phyloP scores from a whole-genome alignment of 1,140 invertebrate genomes.

The Dryas iulia region DNA sequence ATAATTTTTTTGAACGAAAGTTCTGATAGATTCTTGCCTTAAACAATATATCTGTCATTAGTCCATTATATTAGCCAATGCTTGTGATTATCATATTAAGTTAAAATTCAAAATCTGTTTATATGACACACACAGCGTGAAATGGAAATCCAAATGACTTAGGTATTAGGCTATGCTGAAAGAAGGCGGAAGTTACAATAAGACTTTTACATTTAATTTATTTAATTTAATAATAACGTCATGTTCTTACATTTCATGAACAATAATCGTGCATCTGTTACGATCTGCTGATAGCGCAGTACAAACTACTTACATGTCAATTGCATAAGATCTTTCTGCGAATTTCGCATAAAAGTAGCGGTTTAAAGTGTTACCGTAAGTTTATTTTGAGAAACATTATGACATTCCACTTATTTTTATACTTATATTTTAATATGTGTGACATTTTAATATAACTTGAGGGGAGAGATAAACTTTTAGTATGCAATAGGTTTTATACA shows the following conservation, averaged over 20 bases:
- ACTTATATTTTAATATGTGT: neutral
- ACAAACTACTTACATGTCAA: slow-evolving; percentile 12
- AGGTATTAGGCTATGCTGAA: no score
- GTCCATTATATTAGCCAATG: no score
- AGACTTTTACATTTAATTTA: neutral
- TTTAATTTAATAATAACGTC: neutral
- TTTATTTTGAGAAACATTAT: slow-evolving; percentile 22
- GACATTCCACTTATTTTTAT: slow-evolving; percentile 23
- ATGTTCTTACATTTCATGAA: neutral
- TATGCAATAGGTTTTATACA: neutral
- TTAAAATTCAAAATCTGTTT: no score
- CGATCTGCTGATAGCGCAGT: slow-evolving; percentile 5
- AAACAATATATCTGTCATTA: no score
- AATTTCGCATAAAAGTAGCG: slow-evolving; percentile 31
- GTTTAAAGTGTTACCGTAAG: slow-evolving; percentile 28
- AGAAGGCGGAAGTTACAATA: no score
- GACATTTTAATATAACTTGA: neutral
- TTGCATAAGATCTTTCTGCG: slow-evolving; percentile 23
- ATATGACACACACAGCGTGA: no score
- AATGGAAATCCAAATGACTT: no score
- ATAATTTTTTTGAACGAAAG: no score
- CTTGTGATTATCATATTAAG: no score
- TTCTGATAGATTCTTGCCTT: no score
- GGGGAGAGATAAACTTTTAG: neutral
- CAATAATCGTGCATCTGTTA: slow-evolving; percentile 6